Conservation (phyloP, 2,113 vertebrate species). For the Halcyon malimbica region DNA sequence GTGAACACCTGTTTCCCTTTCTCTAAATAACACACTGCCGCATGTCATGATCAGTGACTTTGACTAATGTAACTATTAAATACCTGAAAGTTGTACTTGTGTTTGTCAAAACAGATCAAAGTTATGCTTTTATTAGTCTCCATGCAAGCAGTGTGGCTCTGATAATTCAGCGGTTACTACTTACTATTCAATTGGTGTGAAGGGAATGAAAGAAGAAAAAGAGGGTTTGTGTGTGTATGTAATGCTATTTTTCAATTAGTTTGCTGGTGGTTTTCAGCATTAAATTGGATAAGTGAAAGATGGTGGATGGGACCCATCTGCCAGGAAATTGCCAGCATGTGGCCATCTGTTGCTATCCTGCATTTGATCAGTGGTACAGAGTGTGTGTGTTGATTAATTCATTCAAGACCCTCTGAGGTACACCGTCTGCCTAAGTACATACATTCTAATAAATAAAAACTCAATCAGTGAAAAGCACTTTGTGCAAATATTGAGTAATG, state of each 20-base stretch:
- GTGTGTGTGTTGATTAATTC: slow-evolving; percentile 20
- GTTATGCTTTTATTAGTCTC: slow-evolving; percentile 46
- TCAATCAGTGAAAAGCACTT: not conserved
- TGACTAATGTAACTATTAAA: slow-evolving; percentile 61
- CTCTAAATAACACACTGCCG: not conserved
- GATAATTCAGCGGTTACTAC: not conserved
- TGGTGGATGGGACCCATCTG: slow-evolving; percentile 29
- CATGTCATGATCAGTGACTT: slow-evolving; percentile 27
- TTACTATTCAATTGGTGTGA: slow-evolving; percentile 18
- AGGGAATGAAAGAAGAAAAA: slow-evolving; percentile 9
- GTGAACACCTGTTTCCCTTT: slow-evolving; percentile 28
- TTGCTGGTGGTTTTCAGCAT: slow-evolving; percentile 21
- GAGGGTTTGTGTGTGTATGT: not conserved
- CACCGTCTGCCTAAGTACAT: not conserved
- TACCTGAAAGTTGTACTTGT: slow-evolving; percentile 31
- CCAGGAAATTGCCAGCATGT: slow-evolving; percentile 41
- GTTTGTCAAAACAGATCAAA: slow-evolving; percentile 63
- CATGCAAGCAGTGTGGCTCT: not conserved
- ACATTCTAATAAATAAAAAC: slow-evolving; percentile 21
- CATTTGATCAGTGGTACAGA: slow-evolving; percentile 17
- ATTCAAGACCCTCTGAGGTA: not conserved
- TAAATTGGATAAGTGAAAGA: slow-evolving; percentile 45
- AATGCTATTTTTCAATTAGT: slow-evolving; percentile 44
- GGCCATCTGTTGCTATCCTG: slow-evolving; percentile 39
- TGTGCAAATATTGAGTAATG: not conserved